Percentiles rank a stretch among this genome's conserved stretches.
Conservation (phyloP, 1,140 invertebrate genomes). For the Macrosteles quadrilineatus region DNA sequence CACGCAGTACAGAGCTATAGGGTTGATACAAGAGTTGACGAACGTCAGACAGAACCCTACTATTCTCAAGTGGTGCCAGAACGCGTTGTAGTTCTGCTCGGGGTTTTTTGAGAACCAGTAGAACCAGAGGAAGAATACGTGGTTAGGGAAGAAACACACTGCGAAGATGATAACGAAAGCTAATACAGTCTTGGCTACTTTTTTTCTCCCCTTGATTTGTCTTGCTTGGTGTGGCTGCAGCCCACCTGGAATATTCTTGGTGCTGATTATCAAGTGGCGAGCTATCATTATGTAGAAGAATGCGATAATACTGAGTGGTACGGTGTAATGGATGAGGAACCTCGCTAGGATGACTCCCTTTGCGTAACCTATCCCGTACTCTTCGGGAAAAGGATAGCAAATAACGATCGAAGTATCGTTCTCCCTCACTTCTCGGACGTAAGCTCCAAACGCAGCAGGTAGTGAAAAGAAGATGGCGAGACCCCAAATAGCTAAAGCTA, state of each 20-base stretch:
- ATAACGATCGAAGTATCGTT: slow-evolving; percentile 48
- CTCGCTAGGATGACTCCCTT: slow-evolving; percentile 67
- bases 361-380: slow-evolving; percentile 69
- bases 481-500: slow-evolving; percentile 79
- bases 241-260: slow-evolving; percentile 73
- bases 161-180: slow-evolving; percentile 89
- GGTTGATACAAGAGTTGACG: slow-evolving; percentile 91
- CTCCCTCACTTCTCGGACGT: slow-evolving; percentile 52
- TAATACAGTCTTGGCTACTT: slow-evolving; percentile 88
- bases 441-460: slow-evolving; percentile 74
- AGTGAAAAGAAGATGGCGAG: slow-evolving; percentile 73
- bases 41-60: slow-evolving; percentile 83
- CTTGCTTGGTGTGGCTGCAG: slow-evolving; percentile 49
- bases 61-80: slow-evolving; percentile 86
- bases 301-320: slow-evolving; percentile 81
- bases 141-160: slow-evolving; percentile 84
- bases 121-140: slow-evolving; percentile 88
- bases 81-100: slow-evolving; percentile 72
- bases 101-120: slow-evolving; percentile 74
- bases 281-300: slow-evolving; percentile 89
- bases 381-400: slow-evolving; percentile 79
- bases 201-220: slow-evolving; percentile 77
- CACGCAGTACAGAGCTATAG: slow-evolving; percentile 88
- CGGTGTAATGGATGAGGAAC: slow-evolving; percentile 81
- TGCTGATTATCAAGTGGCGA: slow-evolving; percentile 76